Base-by-base conservation (phyloP, 2,888 invertebrate genomes). In the Erpobdella octoculata region DNA sequence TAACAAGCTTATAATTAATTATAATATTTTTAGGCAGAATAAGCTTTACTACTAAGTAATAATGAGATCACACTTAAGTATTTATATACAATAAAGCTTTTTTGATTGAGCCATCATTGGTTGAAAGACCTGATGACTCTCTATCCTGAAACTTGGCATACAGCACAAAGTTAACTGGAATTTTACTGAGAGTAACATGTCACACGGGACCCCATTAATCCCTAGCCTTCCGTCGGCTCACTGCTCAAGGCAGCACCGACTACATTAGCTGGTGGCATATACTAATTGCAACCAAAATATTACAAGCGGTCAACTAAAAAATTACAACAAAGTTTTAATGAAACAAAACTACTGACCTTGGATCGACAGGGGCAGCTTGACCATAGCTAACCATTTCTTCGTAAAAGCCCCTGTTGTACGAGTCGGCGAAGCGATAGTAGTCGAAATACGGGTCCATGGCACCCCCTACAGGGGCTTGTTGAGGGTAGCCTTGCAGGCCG, bases 321-420 rank as follows among this genome's bases (percentile, higher is more conserved):
- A 48, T 21, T 48, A 5, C 48, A 46, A 36, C 6, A 35, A 18
- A 3, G 28, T 4, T 12, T 28, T 21, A 1, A 48, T 41, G 37
- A n/a, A 36, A 21, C 35, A 33, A 48, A 25, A 9, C 31, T 25
- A 41, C 59, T 12, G 28, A 61, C 62, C 69, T 69, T 9, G 41
- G 41, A 65, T 67, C 67, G 28, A 62, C 53, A 6, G 33, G 46
- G 6, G 46, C 68, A 2, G 67, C 70, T 33, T 72, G 74, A 12
- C 74, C 73, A 53, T 74, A 73, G 25, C 67, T 61, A 21, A 69
- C 70, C 73, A 74, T 73, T 46, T 75, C 75, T 41, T 74, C 73
- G 18, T 68, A 48, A 69, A 71, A 75, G 0, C 75, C 75, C 21
- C 70, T 71, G n/a, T 69, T 69, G 71, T 73, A 75, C n/a, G 66